phyloP scores from a whole-genome alignment of 2,888 invertebrate genomes.

The Ypsolopha scabrella region DNA sequence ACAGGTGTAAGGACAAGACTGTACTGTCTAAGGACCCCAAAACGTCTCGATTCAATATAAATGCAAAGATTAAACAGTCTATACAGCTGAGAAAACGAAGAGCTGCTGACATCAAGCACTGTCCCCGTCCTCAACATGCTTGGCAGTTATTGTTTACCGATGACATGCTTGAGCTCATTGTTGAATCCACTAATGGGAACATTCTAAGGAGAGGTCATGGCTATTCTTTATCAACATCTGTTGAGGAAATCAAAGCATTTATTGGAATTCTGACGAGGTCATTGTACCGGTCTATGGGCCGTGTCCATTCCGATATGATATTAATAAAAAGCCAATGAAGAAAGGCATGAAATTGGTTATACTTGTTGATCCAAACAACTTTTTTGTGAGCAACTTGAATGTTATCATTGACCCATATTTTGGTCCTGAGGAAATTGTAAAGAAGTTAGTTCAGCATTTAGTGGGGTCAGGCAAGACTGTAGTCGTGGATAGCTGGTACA shows the following conservation, averaged over 20 bases:
- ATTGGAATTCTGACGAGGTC: constrained; percentile 60
- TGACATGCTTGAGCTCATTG: constrained; percentile 50
- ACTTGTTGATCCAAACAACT: constrained; percentile 47
- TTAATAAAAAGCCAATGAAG: constrained; percentile 41
- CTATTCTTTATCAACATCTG: constrained; percentile 23
- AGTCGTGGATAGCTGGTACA: constrained; percentile 52
- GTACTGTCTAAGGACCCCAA: constrained; percentile 31
- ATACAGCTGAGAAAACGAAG: constrained; percentile 31
- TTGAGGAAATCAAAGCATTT: constrained; percentile 45
- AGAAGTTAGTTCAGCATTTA: constrained; percentile 46
- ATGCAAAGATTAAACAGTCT: constrained; percentile 26
- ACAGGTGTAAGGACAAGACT: constrained; percentile 37
- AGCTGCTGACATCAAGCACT: constrained; percentile 15
- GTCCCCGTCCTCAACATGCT: constrained; percentile 37
- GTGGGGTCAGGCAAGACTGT: constrained; percentile 39
- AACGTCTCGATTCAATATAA: background rate
- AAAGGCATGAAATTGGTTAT: constrained; percentile 51
- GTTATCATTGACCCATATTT: constrained; percentile 50
- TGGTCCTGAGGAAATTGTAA: constrained; percentile 36
- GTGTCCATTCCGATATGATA: constrained; percentile 53
- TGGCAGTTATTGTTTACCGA: constrained; percentile 54
- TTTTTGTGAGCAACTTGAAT: constrained; percentile 54
- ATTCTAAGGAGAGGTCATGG: constrained; percentile 27
- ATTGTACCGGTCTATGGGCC: constrained; percentile 52
- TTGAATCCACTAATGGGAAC: constrained; percentile 47